phyloP scores from a whole-genome alignment of 2,888 invertebrate genomes.

The Eupithecia tripunctaria region DNA sequence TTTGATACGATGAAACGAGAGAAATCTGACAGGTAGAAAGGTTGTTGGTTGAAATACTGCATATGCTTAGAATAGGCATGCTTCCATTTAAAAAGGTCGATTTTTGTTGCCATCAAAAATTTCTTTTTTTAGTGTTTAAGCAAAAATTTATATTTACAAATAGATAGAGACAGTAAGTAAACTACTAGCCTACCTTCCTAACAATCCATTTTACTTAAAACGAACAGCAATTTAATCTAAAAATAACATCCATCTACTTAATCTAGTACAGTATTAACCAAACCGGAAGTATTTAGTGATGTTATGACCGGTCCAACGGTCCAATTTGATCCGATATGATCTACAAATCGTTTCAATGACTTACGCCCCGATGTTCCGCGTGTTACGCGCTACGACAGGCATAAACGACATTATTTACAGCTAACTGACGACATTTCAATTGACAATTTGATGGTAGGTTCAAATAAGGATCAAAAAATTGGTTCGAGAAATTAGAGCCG shows the following conservation, averaged over 20 bases:
- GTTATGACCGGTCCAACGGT: slow-evolving; percentile 18
- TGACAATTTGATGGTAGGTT: background rate
- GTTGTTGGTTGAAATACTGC: too few species aligned
- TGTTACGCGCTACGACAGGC: slow-evolving; percentile 14
- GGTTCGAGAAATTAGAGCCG: background rate
- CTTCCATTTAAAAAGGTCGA: too few species aligned
- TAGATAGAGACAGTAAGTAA: background rate
- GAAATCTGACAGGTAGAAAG: background rate
- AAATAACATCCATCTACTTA: background rate
- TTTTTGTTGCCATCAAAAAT: too few species aligned
- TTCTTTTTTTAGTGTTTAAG: too few species aligned
- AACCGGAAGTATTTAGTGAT: background rate
- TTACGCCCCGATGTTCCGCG: slow-evolving; percentile 36
- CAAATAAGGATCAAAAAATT: background rate
- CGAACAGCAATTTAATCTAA: background rate
- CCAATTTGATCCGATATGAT: slow-evolving; percentile 46
- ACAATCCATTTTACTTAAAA: background rate
- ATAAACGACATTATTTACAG: background rate
- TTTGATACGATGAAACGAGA: background rate
- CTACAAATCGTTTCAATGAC: slow-evolving; percentile 48
- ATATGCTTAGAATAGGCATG: too few species aligned
- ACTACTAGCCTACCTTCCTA: background rate
- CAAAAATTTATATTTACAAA: background rate
- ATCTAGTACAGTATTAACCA: background rate
- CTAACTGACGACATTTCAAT: background rate